These are phyloP conservation scores for Eilema caniola DNA, from an alignment of 2,888 invertebrate genomes.

Conservation along the genomic window DNA sequence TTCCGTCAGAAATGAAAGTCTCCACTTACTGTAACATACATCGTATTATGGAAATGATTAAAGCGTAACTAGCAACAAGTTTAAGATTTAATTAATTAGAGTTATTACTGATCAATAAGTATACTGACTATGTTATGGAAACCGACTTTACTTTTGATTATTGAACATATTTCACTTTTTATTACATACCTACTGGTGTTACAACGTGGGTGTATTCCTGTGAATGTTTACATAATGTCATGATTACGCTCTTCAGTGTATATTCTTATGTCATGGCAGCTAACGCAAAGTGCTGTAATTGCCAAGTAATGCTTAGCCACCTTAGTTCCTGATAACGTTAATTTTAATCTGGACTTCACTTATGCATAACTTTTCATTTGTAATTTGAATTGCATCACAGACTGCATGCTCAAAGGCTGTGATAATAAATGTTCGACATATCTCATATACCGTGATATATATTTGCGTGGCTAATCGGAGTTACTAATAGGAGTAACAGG, in stretches of 20 bases:
- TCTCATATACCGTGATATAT: background rate
- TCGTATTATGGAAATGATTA: background rate
- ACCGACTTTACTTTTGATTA: background rate
- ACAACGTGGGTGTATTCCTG: background rate
- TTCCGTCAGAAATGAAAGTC: background rate
- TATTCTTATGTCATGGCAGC: slow-evolving; percentile 40
- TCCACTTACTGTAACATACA: background rate
- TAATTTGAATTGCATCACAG: background rate
- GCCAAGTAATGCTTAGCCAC: slow-evolving; percentile 26
- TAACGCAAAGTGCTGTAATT: slow-evolving; percentile 34
- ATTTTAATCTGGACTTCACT: background rate
- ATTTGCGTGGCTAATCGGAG: background rate
- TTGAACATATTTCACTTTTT: background rate
- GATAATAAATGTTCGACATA: background rate
- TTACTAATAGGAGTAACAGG: background rate
- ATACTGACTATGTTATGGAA: background rate
- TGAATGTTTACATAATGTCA: slow-evolving; percentile 28
- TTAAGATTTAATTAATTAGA: background rate
- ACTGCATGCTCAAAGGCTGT: background rate
- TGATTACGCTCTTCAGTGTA: slow-evolving; percentile 26
- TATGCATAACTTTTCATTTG: background rate
- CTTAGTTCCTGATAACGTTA: slow-evolving; percentile 12
- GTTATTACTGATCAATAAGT: background rate
- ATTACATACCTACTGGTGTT: background rate
- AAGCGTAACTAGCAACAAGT: background rate